These are phyloP conservation scores for Bubo blakistoni DNA, from an alignment of 2,113 vertebrate genomes.

Conservation along the genomic window DNA sequence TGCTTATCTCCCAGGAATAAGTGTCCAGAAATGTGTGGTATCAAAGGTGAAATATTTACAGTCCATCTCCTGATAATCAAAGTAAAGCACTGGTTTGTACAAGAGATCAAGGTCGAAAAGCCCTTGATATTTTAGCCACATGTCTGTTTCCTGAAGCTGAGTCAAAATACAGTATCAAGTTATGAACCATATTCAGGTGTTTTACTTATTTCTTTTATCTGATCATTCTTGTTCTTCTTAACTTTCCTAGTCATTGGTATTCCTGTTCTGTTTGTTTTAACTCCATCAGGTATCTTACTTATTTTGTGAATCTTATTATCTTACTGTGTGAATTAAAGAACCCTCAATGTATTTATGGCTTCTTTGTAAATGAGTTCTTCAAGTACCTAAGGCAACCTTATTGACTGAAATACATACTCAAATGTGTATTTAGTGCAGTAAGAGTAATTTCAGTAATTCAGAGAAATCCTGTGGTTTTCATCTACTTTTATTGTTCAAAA, in stretches of 20 bases:
- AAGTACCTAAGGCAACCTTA: background rate
- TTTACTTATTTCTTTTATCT: background rate
- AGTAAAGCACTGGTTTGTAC: background rate
- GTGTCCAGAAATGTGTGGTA: background rate
- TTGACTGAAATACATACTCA: background rate
- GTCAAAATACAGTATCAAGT: background rate
- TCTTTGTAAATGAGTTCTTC: background rate
- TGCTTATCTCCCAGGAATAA: background rate
- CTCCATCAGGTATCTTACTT: background rate
- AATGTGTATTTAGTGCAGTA: background rate
- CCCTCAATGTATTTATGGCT: background rate
- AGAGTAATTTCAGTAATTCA: background rate
- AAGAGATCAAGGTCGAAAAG: background rate
- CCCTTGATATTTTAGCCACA: background rate
- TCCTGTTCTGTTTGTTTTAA: background rate
- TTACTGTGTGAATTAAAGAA: background rate
- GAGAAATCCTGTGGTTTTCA: background rate
- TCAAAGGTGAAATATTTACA: background rate
- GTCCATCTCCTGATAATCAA: background rate
- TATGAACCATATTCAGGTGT: background rate
- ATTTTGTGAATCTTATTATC: background rate
- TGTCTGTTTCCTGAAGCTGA: background rate
- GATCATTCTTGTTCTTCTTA: background rate
- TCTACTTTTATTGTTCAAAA: background rate
- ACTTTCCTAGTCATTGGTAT: background rate